phyloP scores from a whole-genome alignment of 2,888 invertebrate genomes.

The Apocheima hispidaria region DNA sequence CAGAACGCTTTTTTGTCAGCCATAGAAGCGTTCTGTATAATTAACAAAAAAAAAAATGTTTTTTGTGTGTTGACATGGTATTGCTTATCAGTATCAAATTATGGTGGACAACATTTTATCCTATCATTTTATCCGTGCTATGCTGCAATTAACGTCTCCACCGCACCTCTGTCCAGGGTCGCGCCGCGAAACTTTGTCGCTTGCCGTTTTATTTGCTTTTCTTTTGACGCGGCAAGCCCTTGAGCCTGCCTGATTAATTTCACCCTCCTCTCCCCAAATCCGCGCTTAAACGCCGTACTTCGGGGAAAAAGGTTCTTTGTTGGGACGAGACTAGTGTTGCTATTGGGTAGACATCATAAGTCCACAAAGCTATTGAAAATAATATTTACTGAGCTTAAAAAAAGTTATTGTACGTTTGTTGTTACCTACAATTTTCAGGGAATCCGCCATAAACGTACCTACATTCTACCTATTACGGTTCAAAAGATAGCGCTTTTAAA shows the following conservation, averaged over 20 bases:
- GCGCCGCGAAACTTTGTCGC: constrained; percentile 79
- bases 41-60: too few relatives aligned
- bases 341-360: neutral
- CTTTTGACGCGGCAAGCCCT: constrained; percentile 85
- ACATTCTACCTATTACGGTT: too few relatives aligned
- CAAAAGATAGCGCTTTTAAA: too few relatives aligned
- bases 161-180: constrained; percentile 41
- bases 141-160: constrained; percentile 49
- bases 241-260: constrained; percentile 85
- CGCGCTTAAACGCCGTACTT: constrained; percentile 38
- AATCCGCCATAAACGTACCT: too few relatives aligned
- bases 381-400: neutral
- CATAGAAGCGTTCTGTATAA: too few relatives aligned
- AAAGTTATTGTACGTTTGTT: too few relatives aligned
- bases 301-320: constrained; percentile 25
- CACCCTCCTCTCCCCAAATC: constrained; percentile 61
- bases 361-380: neutral
- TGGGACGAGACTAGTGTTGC: constrained; percentile 5
- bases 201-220: constrained; percentile 85
- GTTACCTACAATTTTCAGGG: too few relatives aligned
- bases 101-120: too few relatives aligned
- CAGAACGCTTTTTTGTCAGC: too few relatives aligned
- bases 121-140: neutral
- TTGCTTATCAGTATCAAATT: too few relatives aligned
- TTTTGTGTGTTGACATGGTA: too few relatives aligned